Base-by-base conservation (phyloP, 2,113 vertebrate species). In the Piprites chloris region DNA sequence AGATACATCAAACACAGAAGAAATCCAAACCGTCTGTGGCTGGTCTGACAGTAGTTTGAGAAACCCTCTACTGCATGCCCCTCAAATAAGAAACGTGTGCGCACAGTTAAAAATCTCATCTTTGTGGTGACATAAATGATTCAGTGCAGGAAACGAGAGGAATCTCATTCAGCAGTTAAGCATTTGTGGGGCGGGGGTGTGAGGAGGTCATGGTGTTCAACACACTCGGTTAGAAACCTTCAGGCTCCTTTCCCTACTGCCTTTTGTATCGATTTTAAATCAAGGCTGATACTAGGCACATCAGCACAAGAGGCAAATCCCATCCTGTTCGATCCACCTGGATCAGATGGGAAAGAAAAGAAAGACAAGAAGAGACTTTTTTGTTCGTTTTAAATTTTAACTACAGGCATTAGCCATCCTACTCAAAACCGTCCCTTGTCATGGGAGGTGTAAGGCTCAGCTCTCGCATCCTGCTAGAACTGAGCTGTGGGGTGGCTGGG, bases 101-200 rank as follows among this genome's bases (percentile, higher is more conserved):
- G 0, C 68, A 53, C 41, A 68, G 92, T 94, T 93, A 87, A 94
- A 95, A 90, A 93, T 94, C 95, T 94, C 91, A 46, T 97, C 91
- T 96, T 95, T 95, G 87, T 95, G 94, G 93, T 97, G 96, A 95
- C 95, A 94, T 94, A 94, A 95, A 96, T 97, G 93, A 97, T 93
- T 93, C 90, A 93, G 68, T 84, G 89, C 94, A 97, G 94, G 89
- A 90, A 95, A 80, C 30, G 47, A 92, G 85, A 97, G 82, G 95
- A 90, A 91, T 96, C 93, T 92, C 82, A 61, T 88, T 89, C 85
- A 94, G 90, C 90, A 95, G 78, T 79, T 83, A 50, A 95, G 96
- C 71, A 59, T 88, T 93, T 88, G 85, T 84, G 75, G 77, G 89
- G 76, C 59, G 53, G 79, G 85, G 86, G 86, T 93, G 95, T 95